Percentiles rank a stretch among this genome's conserved stretches.
phyloP scores from a whole-genome alignment of 1,140 invertebrate species.

The Homarus americanus region DNA sequence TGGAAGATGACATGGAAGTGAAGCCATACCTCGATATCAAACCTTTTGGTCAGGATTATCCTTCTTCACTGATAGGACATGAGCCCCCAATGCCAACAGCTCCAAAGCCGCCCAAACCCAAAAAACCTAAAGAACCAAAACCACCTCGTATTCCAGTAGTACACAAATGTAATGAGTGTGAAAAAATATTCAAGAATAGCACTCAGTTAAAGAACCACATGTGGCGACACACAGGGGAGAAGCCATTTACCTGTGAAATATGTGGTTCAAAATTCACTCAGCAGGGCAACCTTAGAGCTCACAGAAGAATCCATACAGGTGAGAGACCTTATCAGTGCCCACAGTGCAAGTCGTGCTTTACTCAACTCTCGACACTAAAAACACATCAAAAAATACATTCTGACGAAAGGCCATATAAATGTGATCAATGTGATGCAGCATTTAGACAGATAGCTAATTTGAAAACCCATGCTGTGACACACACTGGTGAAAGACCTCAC shows the following conservation, averaged over 20 bases:
- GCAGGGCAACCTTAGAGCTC: conserved; percentile 94
- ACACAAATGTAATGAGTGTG: conserved; percentile 75
- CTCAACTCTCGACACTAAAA: conserved; percentile 73
- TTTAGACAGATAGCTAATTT: conserved; percentile 83
- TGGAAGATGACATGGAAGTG: conserved; percentile 68
- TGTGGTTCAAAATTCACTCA: conserved; percentile 96
- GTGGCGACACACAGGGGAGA: conserved; percentile 75
- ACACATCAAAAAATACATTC: conserved; percentile 75
- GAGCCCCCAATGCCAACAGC: conserved; percentile 40
- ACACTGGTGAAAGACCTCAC: conserved; percentile 83
- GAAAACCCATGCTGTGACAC: conserved; percentile 77
- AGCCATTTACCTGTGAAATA: conserved; percentile 74
- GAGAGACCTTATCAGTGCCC: conserved; percentile 86
- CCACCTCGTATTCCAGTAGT: conserved; percentile 72
- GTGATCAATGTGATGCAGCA: conserved; percentile 90
- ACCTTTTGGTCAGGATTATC: conserved; percentile 70
- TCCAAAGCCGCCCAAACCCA: conserved; percentile 74
- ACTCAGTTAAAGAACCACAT: conserved; percentile 76
- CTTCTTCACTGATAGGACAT: conserved; percentile 41
- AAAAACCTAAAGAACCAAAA: conserved; percentile 74
- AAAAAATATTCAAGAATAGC: conserved; percentile 75
- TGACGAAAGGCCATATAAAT: conserved; percentile 80
- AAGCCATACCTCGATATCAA: conserved; percentile 72
- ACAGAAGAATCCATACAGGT: conserved; percentile 93
- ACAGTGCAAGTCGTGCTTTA: conserved; percentile 73